Percentiles rank a stretch among this genome's conserved stretches.
These are phyloP conservation scores for Cylloceria caligata DNA, from an alignment of 2,888 invertebrate genomes.

Conservation along the genomic window DNA sequence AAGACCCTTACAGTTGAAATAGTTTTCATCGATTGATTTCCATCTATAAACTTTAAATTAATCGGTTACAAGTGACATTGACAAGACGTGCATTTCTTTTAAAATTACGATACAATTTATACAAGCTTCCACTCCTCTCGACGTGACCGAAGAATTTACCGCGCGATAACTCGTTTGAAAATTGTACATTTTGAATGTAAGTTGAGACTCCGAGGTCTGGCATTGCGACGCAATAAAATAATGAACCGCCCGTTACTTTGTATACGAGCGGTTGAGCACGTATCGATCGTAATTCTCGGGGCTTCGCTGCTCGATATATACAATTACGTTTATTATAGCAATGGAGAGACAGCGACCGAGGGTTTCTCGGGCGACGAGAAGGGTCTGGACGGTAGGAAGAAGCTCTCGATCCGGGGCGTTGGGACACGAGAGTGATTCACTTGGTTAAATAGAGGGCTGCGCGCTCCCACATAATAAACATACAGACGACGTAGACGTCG, in stretches of 20 bases:
- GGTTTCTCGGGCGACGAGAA: slow-evolving; percentile 4
- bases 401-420: slow-evolving; percentile 37
- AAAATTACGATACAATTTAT: not conserved
- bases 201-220: not conserved
- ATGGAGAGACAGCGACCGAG: not conserved
- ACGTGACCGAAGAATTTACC: not conserved
- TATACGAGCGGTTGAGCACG: slow-evolving; percentile 37
- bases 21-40: too few species aligned
- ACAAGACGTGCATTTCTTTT: too few species aligned
- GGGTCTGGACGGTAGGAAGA: not conserved
- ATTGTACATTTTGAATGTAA: not conserved
- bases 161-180: not conserved
- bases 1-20: too few species aligned
- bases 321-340: slow-evolving; percentile 20
- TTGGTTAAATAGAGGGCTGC: slow-evolving; percentile 61
- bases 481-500: slow-evolving; percentile 63
- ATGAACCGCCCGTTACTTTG: slow-evolving; percentile 21
- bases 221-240: not conserved
- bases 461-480: slow-evolving; percentile 62
- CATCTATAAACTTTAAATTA: too few species aligned
- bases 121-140: not conserved
- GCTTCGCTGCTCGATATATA: slow-evolving; percentile 25
- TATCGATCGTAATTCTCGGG: slow-evolving; percentile 55
- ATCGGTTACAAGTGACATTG: too few species aligned
- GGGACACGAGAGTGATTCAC: slow-evolving; percentile 60